Evolutionary conservation across 2,888 invertebrate species (phyloP).

Genomic region (Hydraecia micacea): DNA sequence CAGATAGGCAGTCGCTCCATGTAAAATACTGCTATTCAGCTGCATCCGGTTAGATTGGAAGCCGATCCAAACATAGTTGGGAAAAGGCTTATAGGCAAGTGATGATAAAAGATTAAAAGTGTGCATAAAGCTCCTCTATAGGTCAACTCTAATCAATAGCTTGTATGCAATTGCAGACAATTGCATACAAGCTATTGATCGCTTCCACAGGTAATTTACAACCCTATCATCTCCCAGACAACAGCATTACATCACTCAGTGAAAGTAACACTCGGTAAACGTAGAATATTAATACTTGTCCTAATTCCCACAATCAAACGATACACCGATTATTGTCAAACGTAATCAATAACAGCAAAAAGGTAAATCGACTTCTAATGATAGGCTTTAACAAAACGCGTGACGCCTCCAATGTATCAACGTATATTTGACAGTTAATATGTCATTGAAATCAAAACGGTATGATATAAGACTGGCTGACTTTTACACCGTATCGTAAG

Average conservation of each 20-base stretch:
- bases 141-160: neutral
- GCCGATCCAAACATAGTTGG: too few species aligned
- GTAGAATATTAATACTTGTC: slow-evolving; percentile 67
- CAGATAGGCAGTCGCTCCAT: too few species aligned
- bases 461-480: slow-evolving; percentile 74
- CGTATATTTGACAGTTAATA: slow-evolving; percentile 81
- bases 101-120: neutral
- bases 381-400: slow-evolving; percentile 81
- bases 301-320: slow-evolving; percentile 79
- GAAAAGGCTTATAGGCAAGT: too few species aligned
- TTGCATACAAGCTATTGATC: slow-evolving; percentile 22
- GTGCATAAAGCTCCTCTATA: neutral
- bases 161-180: neutral
- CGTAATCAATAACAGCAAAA: slow-evolving; percentile 82
- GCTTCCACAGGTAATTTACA: slow-evolving; percentile 26
- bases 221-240: slow-evolving; percentile 30
- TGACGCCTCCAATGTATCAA: slow-evolving; percentile 80
- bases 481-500: slow-evolving; percentile 75
- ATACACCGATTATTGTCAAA: slow-evolving; percentile 80
- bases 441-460: slow-evolving; percentile 81
- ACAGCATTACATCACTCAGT: slow-evolving; percentile 53
- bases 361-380: slow-evolving; percentile 83
- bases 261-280: slow-evolving; percentile 67
- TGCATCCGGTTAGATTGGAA: too few species aligned
- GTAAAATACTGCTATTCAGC: too few species aligned